A percentile compares a stretch with the other conserved stretches of the same genome.
Evolutionary conservation across 2,113 vertebrate species (phyloP).

Genomic region (Micronycteris hirsuta): DNA sequence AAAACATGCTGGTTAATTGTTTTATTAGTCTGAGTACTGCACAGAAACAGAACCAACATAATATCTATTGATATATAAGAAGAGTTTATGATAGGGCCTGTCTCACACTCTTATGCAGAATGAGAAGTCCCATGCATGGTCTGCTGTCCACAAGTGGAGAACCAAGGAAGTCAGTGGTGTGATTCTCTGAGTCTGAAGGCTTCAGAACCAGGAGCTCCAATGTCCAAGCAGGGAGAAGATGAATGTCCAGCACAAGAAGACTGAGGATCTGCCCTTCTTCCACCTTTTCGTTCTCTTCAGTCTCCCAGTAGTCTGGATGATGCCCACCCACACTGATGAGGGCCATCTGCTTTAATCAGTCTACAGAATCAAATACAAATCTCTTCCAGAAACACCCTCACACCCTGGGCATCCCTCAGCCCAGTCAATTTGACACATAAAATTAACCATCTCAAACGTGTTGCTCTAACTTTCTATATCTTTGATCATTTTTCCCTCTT

Average conservation of each 20-base stretch:
- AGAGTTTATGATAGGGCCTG: not conserved
- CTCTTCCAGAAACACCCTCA: not conserved
- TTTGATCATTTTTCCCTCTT: not conserved
- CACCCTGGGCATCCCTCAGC: not conserved
- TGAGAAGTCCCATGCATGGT: not conserved
- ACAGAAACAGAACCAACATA: not conserved
- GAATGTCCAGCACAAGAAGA: not conserved
- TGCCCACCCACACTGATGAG: rapidly evolving
- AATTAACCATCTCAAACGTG: not conserved
- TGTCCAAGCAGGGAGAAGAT: not conserved
- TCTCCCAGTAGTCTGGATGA: no score
- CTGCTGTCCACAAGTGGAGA: not conserved
- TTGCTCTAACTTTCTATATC: not conserved
- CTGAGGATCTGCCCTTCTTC: no score
- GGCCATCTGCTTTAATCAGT: not conserved
- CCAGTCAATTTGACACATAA: not conserved
- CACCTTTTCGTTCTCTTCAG: not conserved
- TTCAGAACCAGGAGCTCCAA: not conserved
- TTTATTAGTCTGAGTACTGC: not conserved
- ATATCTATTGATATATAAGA: no score
- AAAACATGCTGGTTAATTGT: not conserved
- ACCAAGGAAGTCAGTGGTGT: rapidly evolving
- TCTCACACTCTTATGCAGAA: no score
- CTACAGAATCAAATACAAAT: not conserved
- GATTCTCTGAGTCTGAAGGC: not conserved